Evolutionary conservation across 2,888 invertebrate genomes (phyloP).

Genomic region (Thereva unica): DNA sequence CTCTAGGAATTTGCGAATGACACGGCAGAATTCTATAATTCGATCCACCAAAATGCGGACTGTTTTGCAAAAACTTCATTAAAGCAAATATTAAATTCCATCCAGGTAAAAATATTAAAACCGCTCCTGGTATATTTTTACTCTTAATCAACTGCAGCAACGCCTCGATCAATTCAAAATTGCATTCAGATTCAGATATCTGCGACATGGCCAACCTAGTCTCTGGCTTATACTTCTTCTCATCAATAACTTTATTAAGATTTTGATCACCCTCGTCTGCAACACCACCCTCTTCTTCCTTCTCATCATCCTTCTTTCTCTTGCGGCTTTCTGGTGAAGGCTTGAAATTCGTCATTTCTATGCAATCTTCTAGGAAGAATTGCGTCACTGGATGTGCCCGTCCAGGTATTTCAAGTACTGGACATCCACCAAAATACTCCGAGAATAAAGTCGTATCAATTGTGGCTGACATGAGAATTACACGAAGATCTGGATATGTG

Average conservation of each 20-base stretch:
- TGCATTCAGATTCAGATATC: conserved; percentile 86
- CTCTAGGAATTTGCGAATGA: conserved; percentile 96
- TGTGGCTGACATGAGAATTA: conserved; percentile 98
- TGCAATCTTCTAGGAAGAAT: conserved; percentile 91
- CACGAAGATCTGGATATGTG: conserved; percentile 85
- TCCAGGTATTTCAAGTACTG: conserved; percentile 85
- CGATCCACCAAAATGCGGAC: conserved; percentile 70
- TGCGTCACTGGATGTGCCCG: conserved; percentile 85
- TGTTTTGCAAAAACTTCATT: conserved; percentile 80
- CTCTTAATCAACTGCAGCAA: conserved; percentile 69
- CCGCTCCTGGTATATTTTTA: conserved; percentile 74
- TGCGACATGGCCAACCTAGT: conserved; percentile 74
- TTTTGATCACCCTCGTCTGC: conserved; percentile 73
- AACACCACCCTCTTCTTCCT: conserved; percentile 66
- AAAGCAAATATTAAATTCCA: conserved; percentile 96
- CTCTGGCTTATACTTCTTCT: conserved; percentile 60
- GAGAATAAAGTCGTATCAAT: conserved; percentile 93
- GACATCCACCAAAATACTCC: conserved; percentile 88
- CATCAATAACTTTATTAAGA: conserved; percentile 67
- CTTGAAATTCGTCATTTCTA: conserved; percentile 82
- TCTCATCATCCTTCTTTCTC: conserved; percentile 66
- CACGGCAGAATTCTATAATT: conserved; percentile 83
- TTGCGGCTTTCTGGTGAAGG: conserved; percentile 76
- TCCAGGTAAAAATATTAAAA: conserved; percentile 92
- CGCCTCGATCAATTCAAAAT: conserved; percentile 89